These are phyloP conservation scores for Phyllopteryx taeniolatus DNA, from an alignment of 2,113 vertebrate species.

Conservation along the genomic window DNA sequence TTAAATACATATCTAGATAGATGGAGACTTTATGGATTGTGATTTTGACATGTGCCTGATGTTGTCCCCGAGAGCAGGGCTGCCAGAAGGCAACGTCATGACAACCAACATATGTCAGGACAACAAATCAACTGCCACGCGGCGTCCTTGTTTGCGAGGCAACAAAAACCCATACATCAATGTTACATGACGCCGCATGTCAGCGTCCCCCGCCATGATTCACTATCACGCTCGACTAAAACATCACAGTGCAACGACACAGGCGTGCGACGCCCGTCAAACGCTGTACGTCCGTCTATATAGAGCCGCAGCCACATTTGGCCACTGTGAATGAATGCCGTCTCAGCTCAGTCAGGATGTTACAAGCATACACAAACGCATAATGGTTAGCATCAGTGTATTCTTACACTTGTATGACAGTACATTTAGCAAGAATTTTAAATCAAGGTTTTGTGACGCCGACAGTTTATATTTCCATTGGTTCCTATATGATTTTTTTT, in stretches of 20 bases:
- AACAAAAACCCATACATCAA: neutral
- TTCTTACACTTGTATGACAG: no score
- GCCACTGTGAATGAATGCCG: no score
- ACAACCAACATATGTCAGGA: neutral
- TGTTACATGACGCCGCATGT: neutral
- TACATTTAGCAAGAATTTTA: no score
- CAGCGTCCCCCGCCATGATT: neutral
- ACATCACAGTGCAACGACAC: neutral
- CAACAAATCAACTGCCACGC: neutral
- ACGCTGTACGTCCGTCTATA: neutral
- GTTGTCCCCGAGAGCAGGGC: neutral
- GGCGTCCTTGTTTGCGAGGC: neutral
- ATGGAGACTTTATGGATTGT: neutral
- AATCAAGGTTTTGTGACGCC: neutral
- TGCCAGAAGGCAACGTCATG: neutral
- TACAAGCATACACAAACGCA: no score
- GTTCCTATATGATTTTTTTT: neutral
- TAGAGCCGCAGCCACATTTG: neutral
- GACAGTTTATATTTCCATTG: neutral
- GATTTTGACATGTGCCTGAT: neutral
- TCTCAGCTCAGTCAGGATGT: no score
- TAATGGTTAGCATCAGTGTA: no score
- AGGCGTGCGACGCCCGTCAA: neutral
- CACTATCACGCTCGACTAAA: neutral
- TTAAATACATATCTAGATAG: neutral